Evolutionary conservation across 2,113 vertebrate genomes (phyloP).

Genomic region (Corapipo altera): DNA sequence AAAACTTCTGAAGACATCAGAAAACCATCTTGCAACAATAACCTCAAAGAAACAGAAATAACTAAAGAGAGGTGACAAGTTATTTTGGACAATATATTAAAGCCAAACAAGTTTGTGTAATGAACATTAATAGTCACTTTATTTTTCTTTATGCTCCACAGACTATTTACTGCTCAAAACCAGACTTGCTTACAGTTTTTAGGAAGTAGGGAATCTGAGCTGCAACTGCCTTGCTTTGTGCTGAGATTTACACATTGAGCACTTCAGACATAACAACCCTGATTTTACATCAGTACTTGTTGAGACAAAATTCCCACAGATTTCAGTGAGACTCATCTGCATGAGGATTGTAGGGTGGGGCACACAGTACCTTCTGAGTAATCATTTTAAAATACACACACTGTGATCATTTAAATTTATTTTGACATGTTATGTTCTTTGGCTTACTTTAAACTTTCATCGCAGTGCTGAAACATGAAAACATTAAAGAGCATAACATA

Average conservation of each 20-base stretch:
- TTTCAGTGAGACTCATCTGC: not conserved
- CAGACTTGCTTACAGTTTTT: not conserved
- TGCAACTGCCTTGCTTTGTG: not conserved
- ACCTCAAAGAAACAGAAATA: not conserved
- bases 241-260: not conserved
- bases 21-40: not conserved
- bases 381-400: not conserved
- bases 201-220: not conserved
- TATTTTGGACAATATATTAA: not conserved
- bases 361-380: not conserved
- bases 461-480: not conserved
- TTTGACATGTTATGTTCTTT: constrained; percentile 7
- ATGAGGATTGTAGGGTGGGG: constrained; percentile 1
- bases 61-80: not conserved
- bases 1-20: not conserved
- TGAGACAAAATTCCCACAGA: not conserved
- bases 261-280: not conserved
- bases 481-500: constrained; percentile 32
- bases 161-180: not conserved
- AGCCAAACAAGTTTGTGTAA: not conserved
- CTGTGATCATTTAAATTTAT: not conserved
- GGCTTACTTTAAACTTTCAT: not conserved
- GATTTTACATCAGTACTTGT: constrained; percentile 2
- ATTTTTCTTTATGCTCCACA: rapidly evolving
- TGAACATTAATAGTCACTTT: not conserved